These are phyloP conservation scores for Diacarnus erythraeanus DNA, from an alignment of 37 sponge, comb jelly and placozoan species.

Conservation along the genomic window DNA sequence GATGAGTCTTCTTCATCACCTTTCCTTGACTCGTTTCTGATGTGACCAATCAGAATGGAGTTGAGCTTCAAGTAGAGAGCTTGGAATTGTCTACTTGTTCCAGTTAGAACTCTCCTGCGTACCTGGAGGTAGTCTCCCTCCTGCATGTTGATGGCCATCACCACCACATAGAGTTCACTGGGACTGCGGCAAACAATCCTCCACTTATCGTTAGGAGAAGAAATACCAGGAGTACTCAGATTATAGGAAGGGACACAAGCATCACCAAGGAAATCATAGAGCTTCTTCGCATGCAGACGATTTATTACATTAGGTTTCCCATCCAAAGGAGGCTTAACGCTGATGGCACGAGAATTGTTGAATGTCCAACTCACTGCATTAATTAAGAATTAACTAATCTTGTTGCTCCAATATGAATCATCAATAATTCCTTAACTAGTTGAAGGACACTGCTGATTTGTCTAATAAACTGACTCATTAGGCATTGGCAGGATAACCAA, in stretches of 20 bases:
- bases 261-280: background rate
- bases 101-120: background rate
- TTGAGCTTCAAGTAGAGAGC: background rate
- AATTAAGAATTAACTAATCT: too few species aligned
- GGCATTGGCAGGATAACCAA: too few species aligned
- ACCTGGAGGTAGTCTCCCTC: background rate
- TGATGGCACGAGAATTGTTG: too few species aligned
- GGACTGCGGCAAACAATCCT: background rate
- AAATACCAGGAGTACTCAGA: background rate
- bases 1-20: background rate
- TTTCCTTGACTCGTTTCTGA: background rate
- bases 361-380: too few species aligned
- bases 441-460: too few species aligned
- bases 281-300: too few species aligned
- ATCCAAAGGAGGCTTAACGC: too few species aligned
- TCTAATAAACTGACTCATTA: too few species aligned
- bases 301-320: too few species aligned
- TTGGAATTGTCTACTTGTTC: background rate
- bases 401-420: too few species aligned
- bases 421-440: too few species aligned
- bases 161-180: background rate
- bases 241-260: background rate
- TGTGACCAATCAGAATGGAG: background rate
- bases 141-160: background rate
- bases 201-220: background rate